Base-by-base conservation (phyloP, 2,113 vertebrate genomes). In the Nipponia nippon region DNA sequence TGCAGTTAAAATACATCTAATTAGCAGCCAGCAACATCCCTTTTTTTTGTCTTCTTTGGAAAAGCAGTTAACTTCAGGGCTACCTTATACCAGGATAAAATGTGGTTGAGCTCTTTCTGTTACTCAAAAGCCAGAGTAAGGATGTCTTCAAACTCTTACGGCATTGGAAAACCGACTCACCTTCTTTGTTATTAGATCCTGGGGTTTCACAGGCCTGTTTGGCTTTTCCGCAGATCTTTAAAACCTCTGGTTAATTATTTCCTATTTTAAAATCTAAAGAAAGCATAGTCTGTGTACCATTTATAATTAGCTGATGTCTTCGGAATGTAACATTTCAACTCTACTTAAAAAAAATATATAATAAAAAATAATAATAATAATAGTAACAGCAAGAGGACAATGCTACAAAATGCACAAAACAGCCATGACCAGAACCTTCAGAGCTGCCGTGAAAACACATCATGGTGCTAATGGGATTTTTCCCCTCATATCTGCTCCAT, bases 1-100 rank as follows among this genome's bases (percentile, higher is more conserved):
- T 94, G 94, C 93, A 94, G 97, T 98, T 97, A 97, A 98, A 98
- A 98, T 93, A 94, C 95, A 96, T 91, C 97, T 98, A 97, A 98
- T 98, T 98, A 97, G 96, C 95, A 92, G 94, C 65, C 85, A 52
- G 92, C 11, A 26, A 95, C 90, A 93, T 95, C 73, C 89, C 91
- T 71, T 78, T 83, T 96, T 84, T 93, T 96, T 65, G 20, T 53
- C 73, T 83, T 95, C 95, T 84, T 73, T 8, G 16, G 42, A 73
- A 89, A 96, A 92, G 58, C 65, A 91, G 91, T 96, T 95, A 95
- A 95, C 87, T 89, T 89, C 90, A 95, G 58, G 75, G 80, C 83
- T 84, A 90, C 86, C 76, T 97, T 90, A 70, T 53, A 85, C 53
- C 53, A 36, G 83, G 85, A 89, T 58, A 63, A 85, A 94, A 87